A percentile compares a stretch with the other conserved stretches of the same genome.
These are phyloP conservation scores for Pseudopodoces humilis DNA, from an alignment of 2,113 vertebrate species.

Conservation along the genomic window DNA sequence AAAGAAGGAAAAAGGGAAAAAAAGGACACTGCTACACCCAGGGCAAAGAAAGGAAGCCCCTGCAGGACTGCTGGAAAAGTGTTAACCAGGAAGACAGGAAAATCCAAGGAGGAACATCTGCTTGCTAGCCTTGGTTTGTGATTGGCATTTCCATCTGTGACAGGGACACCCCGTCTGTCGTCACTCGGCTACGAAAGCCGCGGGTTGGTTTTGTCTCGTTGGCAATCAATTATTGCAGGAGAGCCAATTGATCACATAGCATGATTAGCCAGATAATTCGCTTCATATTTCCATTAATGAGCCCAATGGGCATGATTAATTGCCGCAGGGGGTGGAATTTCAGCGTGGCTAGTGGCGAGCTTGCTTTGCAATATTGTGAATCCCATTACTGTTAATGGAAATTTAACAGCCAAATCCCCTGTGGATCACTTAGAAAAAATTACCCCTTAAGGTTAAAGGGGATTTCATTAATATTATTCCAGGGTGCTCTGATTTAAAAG, in stretches of 20 bases:
- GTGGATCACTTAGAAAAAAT: conserved; percentile 57
- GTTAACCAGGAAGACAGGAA: neutral
- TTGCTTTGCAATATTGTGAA: conserved; percentile 28
- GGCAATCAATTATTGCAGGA: conserved; percentile 13
- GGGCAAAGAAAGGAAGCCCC: neutral
- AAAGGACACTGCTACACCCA: neutral
- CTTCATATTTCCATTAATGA: conserved; percentile 46
- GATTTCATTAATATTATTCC: conserved; percentile 45
- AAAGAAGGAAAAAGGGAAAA: no score
- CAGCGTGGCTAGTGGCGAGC: conserved; percentile 6
- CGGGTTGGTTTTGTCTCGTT: neutral
- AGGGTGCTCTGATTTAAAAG: conserved; percentile 24
- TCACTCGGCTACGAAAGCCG: neutral
- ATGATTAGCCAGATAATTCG: conserved; percentile 46
- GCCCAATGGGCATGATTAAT: conserved; percentile 50
- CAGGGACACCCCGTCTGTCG: neutral
- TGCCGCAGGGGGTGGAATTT: conserved; percentile 19
- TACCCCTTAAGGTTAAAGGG: conserved; percentile 60
- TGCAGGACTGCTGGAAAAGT: neutral
- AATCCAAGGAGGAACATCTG: neutral
- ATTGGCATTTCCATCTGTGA: neutral
- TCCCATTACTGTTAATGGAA: conserved; percentile 57
- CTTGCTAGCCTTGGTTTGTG: neutral
- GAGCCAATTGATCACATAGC: conserved; percentile 29
- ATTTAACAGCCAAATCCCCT: conserved; percentile 61